Percentiles rank a stretch among this genome's conserved stretches.
phyloP scores from a whole-genome alignment of 2,113 vertebrate species.

The Xenopus borealis region DNA sequence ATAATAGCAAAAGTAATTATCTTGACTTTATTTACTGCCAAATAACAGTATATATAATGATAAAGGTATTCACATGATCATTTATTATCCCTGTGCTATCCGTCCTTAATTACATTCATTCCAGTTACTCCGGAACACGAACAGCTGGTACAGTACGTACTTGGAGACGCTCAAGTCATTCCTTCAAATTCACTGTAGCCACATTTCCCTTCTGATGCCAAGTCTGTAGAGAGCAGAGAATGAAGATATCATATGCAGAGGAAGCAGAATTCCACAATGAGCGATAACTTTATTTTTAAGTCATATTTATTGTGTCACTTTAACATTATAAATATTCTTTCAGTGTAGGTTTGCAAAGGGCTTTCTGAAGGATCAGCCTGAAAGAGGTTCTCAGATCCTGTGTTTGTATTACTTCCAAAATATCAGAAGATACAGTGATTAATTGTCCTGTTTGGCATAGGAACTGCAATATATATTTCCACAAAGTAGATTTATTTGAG shows the following conservation, averaged over 20 bases:
- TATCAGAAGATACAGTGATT: slow-evolving; percentile 23
- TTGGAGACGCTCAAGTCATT: slow-evolving; percentile 51
- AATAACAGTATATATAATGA: no score
- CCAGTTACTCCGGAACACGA: slow-evolving; percentile 50
- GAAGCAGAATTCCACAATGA: slow-evolving; percentile 49
- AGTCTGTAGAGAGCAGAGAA: slow-evolving; percentile 48
- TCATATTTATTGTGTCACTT: slow-evolving; percentile 36
- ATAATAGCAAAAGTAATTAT: no score
- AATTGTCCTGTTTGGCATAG: background rate
- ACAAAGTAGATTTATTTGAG: no score
- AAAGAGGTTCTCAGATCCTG: background rate
- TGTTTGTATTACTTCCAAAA: no score
- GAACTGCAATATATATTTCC: no score
- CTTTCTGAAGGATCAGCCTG: slow-evolving; percentile 2
- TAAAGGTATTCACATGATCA: no score
- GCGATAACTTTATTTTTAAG: slow-evolving; percentile 49
- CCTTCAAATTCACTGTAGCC: slow-evolving; percentile 56
- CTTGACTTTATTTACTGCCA: no score
- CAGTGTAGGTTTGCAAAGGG: slow-evolving; percentile 8
- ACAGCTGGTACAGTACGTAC: slow-evolving; percentile 60
- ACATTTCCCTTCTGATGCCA: slow-evolving; percentile 43
- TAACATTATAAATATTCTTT: slow-evolving; percentile 21
- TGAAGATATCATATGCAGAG: slow-evolving; percentile 47
- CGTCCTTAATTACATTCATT: slow-evolving; percentile 14
- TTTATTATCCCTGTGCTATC: slow-evolving; percentile 1